These are phyloP conservation scores for Hydractinia echinata DNA, from an alignment of 30 jellyfish, hydroid and myxozoan genomes.

Conservation along the genomic window DNA sequence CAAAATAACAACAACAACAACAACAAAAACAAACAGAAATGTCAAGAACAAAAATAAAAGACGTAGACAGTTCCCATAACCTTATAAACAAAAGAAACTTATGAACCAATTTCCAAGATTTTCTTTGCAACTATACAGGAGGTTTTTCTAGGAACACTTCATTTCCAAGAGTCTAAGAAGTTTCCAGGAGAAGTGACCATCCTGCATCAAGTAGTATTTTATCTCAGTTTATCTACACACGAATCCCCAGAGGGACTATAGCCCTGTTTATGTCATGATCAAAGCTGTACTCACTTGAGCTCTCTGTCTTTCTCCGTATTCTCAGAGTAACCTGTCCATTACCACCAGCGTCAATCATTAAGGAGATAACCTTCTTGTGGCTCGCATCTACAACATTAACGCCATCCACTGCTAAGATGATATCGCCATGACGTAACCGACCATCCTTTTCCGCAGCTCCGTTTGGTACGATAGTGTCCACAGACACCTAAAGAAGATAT, in stretches of 20 bases:
- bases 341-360: slow-evolving; percentile 83
- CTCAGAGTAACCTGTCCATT: slow-evolving; percentile 91
- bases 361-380: slow-evolving; percentile 76
- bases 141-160: neutral
- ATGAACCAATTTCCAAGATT: too few species aligned
- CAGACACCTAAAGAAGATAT: slow-evolving; percentile 52
- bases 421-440: slow-evolving; percentile 83
- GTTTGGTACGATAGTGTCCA: slow-evolving; percentile 91
- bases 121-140: too few species aligned
- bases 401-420: slow-evolving; percentile 92
- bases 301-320: slow-evolving; percentile 53
- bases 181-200: neutral
- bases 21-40: too few species aligned
- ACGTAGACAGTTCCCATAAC: too few species aligned
- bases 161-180: neutral
- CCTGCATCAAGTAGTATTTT: too few species aligned
- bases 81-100: too few species aligned
- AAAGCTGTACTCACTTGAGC: slow-evolving; percentile 19
- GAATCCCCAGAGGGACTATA: too few species aligned
- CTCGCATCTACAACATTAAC: slow-evolving; percentile 83
- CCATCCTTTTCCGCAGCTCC: slow-evolving; percentile 97
- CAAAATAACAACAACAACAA: too few species aligned
- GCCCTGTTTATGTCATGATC: neutral
- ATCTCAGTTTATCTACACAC: too few species aligned
- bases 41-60: too few species aligned